A percentile compares a stretch with the other conserved stretches of the same genome.
These are phyloP conservation scores for Luperina testacea DNA, from an alignment of 2,888 invertebrate genomes.

Conservation along the genomic window DNA sequence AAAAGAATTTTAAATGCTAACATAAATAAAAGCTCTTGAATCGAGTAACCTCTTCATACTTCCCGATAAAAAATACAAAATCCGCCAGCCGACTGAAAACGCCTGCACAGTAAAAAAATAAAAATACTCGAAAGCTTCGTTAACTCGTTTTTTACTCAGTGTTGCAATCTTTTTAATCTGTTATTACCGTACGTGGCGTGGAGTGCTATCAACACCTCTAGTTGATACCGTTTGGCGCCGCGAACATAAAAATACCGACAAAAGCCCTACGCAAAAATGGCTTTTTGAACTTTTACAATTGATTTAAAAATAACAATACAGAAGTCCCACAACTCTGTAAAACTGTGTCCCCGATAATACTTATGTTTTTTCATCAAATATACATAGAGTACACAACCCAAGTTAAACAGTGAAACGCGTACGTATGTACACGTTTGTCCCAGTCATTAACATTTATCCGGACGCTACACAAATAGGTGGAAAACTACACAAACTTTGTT, in stretches of 20 bases:
- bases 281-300: background rate
- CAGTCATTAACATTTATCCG: constrained; percentile 83
- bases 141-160: constrained; percentile 52
- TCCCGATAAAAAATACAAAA: constrained; percentile 33
- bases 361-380: constrained; percentile 75
- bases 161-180: constrained; percentile 55
- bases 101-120: constrained; percentile 17
- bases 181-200: constrained; percentile 45
- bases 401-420: constrained; percentile 74
- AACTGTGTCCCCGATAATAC: constrained; percentile 41
- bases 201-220: constrained; percentile 42
- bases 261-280: background rate
- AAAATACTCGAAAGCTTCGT: constrained; percentile 25
- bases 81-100: constrained; percentile 41
- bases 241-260: constrained; percentile 26
- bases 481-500: constrained; percentile 80
- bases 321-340: constrained; percentile 27
- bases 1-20: background rate
- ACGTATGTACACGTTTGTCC: constrained; percentile 70
- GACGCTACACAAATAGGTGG: constrained; percentile 78
- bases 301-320: constrained; percentile 35
- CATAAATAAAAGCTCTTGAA: constrained; percentile 9
- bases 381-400: constrained; percentile 72
- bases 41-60: constrained; percentile 15
- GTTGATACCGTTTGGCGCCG: constrained; percentile 32